phyloP scores from a whole-genome alignment of 2,888 invertebrate genomes.

The Meta bourneti region DNA sequence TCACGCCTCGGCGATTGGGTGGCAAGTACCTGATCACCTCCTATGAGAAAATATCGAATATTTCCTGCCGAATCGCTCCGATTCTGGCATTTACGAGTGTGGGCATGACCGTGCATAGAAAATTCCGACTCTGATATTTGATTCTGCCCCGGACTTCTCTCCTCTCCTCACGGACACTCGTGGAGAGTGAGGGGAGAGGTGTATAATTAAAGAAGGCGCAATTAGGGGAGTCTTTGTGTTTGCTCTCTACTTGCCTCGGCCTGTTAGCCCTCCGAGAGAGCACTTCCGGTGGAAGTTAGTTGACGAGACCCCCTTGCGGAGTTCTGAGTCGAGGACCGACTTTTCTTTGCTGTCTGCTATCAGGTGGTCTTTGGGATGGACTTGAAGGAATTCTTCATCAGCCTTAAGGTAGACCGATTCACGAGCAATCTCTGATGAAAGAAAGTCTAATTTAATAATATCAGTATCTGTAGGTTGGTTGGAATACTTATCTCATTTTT shows the following conservation, averaged over 20 bases:
- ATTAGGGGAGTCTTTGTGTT: constrained; percentile 48
- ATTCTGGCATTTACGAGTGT: constrained; percentile 57
- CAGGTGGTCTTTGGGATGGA: too few species aligned
- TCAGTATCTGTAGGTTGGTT: too few species aligned
- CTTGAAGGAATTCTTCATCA: too few species aligned
- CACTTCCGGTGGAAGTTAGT: constrained; percentile 16
- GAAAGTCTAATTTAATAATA: too few species aligned
- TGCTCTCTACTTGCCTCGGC: constrained; percentile 48
- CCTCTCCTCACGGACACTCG: not conserved
- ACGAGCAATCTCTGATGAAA: too few species aligned
- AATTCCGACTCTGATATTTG: constrained; percentile 53
- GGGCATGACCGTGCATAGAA: constrained; percentile 65
- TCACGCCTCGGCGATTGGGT: not conserved
- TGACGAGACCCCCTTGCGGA: not conserved
- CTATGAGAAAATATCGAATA: constrained; percentile 68
- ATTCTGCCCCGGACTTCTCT: not conserved
- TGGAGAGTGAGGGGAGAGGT: not conserved
- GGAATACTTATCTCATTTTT: too few species aligned
- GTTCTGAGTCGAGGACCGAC: too few species aligned
- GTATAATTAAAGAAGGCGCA: constrained; percentile 67
- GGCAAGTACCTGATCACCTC: constrained; percentile 44
- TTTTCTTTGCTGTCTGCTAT: too few species aligned
- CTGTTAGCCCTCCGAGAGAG: constrained; percentile 25
- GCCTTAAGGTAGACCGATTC: too few species aligned
- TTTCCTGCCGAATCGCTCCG: constrained; percentile 49